phyloP scores from a whole-genome alignment of 1,140 invertebrate species.

The Patella vulgata region DNA sequence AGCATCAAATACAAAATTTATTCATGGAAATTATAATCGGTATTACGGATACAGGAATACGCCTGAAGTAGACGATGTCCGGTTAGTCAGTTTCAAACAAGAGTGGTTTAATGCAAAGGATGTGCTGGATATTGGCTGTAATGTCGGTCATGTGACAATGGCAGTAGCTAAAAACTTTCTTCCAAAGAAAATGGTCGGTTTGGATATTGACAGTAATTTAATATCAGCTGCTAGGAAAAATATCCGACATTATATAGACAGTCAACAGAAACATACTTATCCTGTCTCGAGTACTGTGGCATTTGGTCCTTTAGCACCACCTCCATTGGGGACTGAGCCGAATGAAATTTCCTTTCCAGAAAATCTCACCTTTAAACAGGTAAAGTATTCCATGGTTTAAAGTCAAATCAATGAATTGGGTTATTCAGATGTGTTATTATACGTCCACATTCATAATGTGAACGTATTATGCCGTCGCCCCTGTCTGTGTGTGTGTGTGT shows the following conservation, averaged over 20 bases:
- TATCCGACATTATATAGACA: constrained; percentile 79
- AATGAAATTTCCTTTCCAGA: constrained; percentile 83
- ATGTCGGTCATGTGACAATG: constrained; percentile 92
- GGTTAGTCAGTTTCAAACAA: constrained; percentile 83
- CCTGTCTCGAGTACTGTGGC: constrained; percentile 87
- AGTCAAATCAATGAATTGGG: too few species aligned
- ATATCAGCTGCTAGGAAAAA: constrained; percentile 86
- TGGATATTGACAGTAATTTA: constrained; percentile 93
- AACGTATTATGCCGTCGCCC: too few species aligned
- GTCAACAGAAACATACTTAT: constrained; percentile 60
- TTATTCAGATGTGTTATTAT: too few species aligned
- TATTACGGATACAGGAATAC: constrained; percentile 96
- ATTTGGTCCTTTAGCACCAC: constrained; percentile 81
- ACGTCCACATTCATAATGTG: too few species aligned
- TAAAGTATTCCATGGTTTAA: too few species aligned
- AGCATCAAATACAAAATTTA: constrained; percentile 71
- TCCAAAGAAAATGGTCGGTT: constrained; percentile 87
- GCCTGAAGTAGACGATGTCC: constrained; percentile 80
- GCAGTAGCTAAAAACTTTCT: constrained; percentile 83
- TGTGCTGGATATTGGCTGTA: constrained; percentile 97
- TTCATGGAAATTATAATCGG: constrained; percentile 95
- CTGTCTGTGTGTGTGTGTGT: too few species aligned
- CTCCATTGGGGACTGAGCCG: constrained; percentile 77
- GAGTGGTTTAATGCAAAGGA: constrained; percentile 91
- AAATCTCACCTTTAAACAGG: constrained; percentile 72